Percentiles rank a stretch among this genome's conserved stretches.
These are phyloP conservation scores for Caenorhabditis afra DNA, from an alignment of 2,888 invertebrate species.

Conservation along the genomic window DNA sequence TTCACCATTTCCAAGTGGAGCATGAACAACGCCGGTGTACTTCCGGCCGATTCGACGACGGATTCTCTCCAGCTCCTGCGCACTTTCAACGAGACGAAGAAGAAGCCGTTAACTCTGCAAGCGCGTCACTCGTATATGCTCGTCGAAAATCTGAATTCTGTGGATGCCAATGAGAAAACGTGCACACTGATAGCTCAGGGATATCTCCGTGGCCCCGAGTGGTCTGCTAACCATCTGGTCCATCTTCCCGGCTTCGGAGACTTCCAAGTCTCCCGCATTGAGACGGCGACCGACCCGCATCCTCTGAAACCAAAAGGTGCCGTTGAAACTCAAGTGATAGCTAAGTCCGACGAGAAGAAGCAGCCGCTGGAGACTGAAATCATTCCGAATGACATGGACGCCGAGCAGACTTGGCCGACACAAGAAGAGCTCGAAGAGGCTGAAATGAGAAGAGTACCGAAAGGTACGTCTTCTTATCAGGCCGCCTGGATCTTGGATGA, in stretches of 20 bases:
- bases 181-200: constrained; percentile 86
- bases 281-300: constrained; percentile 65
- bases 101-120: constrained; percentile 86
- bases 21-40: constrained; percentile 71
- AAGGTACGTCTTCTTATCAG: constrained; percentile 97
- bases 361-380: constrained; percentile 85
- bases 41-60: constrained; percentile 86
- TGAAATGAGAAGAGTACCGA: constrained; percentile 88
- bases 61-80: constrained; percentile 86
- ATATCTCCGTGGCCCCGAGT: constrained; percentile 88
- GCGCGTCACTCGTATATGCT: constrained; percentile 90
- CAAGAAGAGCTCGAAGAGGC: constrained; percentile 89
- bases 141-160: constrained; percentile 88
- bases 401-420: constrained; percentile 97
- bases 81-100: constrained; percentile 89
- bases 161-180: constrained; percentile 61
- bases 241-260: constrained; percentile 95
- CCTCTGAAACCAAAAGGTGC: constrained; percentile 56
- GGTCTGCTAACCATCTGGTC: constrained; percentile 91
- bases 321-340: constrained; percentile 32
- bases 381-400: constrained; percentile 89
- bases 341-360: constrained; percentile 80
- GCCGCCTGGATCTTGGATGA: constrained; percentile 86
- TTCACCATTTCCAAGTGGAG: constrained; percentile 76
- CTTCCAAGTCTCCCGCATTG: constrained; percentile 88